phyloP scores from a whole-genome alignment of 1,140 invertebrate species.

The Drosophila oshimai region DNA sequence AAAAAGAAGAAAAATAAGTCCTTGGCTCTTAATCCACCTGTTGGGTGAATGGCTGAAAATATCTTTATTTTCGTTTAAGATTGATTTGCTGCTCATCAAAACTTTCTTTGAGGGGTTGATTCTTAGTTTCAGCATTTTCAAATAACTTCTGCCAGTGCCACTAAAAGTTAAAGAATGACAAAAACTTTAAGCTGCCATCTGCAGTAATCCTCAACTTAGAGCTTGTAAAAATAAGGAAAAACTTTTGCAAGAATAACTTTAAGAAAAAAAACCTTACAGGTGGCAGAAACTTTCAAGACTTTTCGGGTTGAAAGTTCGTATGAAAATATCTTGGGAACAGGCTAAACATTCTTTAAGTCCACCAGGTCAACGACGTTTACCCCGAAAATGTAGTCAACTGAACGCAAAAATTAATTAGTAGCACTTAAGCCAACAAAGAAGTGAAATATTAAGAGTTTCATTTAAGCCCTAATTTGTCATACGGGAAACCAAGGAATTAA shows the following conservation, averaged over 20 bases:
- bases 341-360: not conserved
- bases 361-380: constrained; percentile 3
- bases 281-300: constrained; percentile 21
- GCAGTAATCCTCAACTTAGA: constrained; percentile 10
- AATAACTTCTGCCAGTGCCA: not conserved
- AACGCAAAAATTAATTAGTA: constrained; percentile 8
- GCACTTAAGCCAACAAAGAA: not conserved
- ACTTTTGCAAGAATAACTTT: constrained; percentile 2
- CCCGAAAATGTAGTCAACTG: not conserved
- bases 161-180: not conserved
- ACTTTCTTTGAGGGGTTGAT: not conserved
- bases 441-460: not conserved
- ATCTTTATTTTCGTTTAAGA: not conserved
- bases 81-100: not conserved
- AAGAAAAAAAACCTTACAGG: not conserved
- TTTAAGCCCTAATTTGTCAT: not conserved
- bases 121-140: not conserved
- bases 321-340: constrained; percentile 7
- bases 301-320: constrained; percentile 8
- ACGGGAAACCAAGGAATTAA: constrained; percentile 4
- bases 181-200: not conserved
- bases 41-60: no score
- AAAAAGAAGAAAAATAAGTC: not conserved
- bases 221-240: not conserved
- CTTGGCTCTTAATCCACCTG: no score